phyloP scores from a whole-genome alignment of 1,140 invertebrate species.

The Ceratina calcarata region DNA sequence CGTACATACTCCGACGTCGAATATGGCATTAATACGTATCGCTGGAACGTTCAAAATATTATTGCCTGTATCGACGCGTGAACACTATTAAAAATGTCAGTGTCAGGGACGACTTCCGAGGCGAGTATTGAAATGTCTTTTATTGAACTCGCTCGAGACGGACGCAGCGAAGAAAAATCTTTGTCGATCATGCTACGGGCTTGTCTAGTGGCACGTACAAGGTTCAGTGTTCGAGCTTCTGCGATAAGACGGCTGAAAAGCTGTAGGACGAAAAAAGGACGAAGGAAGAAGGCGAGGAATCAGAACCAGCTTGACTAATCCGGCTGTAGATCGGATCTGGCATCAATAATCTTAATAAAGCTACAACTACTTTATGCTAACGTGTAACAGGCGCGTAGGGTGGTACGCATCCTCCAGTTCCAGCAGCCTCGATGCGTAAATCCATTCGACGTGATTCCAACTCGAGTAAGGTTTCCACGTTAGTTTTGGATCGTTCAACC shows the following conservation, averaged over 20 bases:
- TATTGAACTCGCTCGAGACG: neutral
- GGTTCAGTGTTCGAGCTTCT: slow-evolving; percentile 14
- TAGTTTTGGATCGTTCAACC: slow-evolving; percentile 22
- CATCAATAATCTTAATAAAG: slow-evolving; percentile 78
- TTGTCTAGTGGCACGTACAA: slow-evolving; percentile 26
- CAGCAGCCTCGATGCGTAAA: slow-evolving; percentile 66
- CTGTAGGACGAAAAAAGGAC: slow-evolving; percentile 25
- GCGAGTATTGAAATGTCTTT: neutral
- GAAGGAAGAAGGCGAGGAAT: slow-evolving; percentile 62
- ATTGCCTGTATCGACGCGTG: neutral
- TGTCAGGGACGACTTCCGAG: neutral
- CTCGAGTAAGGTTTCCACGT: slow-evolving; percentile 35
- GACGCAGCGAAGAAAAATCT: neutral
- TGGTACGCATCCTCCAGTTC: slow-evolving; percentile 61
- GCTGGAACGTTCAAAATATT: neutral
- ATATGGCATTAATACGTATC: neutral
- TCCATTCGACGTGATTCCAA: slow-evolving; percentile 71
- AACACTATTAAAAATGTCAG: neutral
- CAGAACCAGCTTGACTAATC: slow-evolving; percentile 72
- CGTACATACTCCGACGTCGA: neutral
- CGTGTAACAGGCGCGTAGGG: slow-evolving; percentile 63
- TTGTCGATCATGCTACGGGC: slow-evolving; percentile 13
- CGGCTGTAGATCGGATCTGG: slow-evolving; percentile 73
- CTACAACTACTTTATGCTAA: slow-evolving; percentile 71
- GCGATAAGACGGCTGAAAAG: slow-evolving; percentile 47